Evolutionary conservation across 2,888 invertebrate genomes (phyloP).

Genomic region (Cephus pulcher): DNA sequence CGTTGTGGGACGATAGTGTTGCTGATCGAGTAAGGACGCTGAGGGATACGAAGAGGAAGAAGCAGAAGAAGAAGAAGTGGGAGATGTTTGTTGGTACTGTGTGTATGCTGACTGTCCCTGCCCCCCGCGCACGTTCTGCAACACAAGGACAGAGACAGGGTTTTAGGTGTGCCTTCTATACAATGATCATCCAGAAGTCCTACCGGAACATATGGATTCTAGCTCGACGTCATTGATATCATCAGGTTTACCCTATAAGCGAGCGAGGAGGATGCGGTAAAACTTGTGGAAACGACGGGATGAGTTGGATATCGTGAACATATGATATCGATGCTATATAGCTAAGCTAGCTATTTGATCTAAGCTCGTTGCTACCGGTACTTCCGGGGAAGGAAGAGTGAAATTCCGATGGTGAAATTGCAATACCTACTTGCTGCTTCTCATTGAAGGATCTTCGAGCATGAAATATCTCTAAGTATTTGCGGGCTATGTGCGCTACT

Average conservation of each 20-base stretch:
- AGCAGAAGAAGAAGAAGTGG: conserved; percentile 16
- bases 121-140: conserved; percentile 65
- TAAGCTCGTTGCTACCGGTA: neutral
- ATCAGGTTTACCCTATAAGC: neutral
- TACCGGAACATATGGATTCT: neutral
- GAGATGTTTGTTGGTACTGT: conserved; percentile 29
- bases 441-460: neutral
- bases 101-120: conserved; percentile 57
- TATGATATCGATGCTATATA: neutral
- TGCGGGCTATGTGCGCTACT: neutral
- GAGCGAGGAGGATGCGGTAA: neutral
- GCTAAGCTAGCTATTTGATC: neutral
- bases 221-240: neutral
- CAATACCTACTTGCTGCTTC: neutral
- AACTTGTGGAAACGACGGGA: neutral
- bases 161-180: neutral
- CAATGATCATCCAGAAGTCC: neutral
- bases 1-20: conserved; percentile 55
- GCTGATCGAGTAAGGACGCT: conserved; percentile 32
- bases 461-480: neutral
- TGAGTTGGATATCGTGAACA: neutral
- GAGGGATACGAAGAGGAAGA: conserved; percentile 26
- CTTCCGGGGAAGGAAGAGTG: neutral
- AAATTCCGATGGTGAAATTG: neutral
- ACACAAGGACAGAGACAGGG: conserved; percentile 62